A percentile compares a stretch with the other conserved stretches of the same genome.
phyloP scores from a whole-genome alignment of 2,888 invertebrate genomes.

The Actias luna region DNA sequence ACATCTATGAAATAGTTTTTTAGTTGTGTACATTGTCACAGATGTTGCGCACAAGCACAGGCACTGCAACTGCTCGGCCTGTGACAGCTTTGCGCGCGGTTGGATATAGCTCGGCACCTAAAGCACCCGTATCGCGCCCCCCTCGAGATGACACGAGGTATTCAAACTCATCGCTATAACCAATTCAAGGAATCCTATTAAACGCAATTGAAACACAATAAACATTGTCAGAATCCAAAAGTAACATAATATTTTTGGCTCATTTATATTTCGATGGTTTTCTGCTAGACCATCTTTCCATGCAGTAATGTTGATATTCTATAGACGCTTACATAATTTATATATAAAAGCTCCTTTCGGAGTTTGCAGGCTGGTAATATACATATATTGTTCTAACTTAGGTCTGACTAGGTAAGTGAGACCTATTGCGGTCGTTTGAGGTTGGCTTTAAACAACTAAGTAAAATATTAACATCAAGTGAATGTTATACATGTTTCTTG shows the following conservation, averaged over 20 bases:
- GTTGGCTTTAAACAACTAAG: not conserved
- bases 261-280: not conserved
- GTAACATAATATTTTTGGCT: no score
- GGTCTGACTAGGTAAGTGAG: no score
- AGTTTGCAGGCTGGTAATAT: no score
- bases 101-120: slow-evolving; percentile 94
- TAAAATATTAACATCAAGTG: not conserved
- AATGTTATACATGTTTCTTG: not conserved
- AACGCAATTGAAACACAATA: no score
- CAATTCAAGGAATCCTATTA: not conserved
- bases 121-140: slow-evolving; percentile 89
- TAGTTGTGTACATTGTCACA: slow-evolving; percentile 36
- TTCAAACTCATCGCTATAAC: not conserved
- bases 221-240: no score
- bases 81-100: slow-evolving; percentile 98
- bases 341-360: not conserved
- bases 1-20: not conserved
- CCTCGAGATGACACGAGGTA: slow-evolving; percentile 82
- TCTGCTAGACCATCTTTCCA: not conserved
- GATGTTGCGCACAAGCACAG: slow-evolving; percentile 64
- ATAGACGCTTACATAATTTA: no score
- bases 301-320: no score
- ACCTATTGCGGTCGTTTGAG: not conserved
- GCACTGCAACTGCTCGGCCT: slow-evolving; percentile 84
- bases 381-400: no score